Conservation (phyloP, 2,888 invertebrate genomes). For the Hesperia comma region DNA sequence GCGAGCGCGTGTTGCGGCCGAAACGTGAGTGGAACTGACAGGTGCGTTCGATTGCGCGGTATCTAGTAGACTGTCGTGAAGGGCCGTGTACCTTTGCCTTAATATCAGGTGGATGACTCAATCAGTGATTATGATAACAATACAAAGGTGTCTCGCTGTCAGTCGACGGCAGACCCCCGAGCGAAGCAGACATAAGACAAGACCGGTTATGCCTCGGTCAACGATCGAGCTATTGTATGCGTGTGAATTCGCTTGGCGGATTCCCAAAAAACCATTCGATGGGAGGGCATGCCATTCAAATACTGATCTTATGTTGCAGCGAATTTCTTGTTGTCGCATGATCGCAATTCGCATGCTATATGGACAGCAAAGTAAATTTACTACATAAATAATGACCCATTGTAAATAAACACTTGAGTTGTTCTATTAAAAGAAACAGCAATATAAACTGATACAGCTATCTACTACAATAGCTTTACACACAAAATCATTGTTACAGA, state of each 20-base stretch:
- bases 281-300: background rate
- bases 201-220: conserved; percentile 61
- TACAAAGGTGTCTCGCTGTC: conserved; percentile 52
- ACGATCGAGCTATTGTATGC: conserved; percentile 47
- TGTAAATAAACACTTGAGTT: background rate
- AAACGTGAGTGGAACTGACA: conserved; percentile 45
- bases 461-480: no score
- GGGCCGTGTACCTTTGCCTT: conserved; percentile 56
- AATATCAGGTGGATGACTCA: conserved; percentile 73
- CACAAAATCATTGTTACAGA: no score
- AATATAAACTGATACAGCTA: no score
- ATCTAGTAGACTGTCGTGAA: conserved; percentile 58
- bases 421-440: no score
- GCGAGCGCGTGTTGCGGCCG: conserved; percentile 40
- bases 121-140: conserved; percentile 64
- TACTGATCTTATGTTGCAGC: background rate
- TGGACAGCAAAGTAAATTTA: background rate
- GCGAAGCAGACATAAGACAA: conserved; percentile 49
- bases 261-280: conserved; percentile 2
- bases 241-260: conserved; percentile 40
- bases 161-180: conserved; percentile 39
- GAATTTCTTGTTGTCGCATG: background rate
- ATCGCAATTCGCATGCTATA: no score
- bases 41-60: conserved; percentile 56
- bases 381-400: background rate